Conservation (phyloP, 2,797 vertebrate species). For the Gallirallus australis region DNA sequence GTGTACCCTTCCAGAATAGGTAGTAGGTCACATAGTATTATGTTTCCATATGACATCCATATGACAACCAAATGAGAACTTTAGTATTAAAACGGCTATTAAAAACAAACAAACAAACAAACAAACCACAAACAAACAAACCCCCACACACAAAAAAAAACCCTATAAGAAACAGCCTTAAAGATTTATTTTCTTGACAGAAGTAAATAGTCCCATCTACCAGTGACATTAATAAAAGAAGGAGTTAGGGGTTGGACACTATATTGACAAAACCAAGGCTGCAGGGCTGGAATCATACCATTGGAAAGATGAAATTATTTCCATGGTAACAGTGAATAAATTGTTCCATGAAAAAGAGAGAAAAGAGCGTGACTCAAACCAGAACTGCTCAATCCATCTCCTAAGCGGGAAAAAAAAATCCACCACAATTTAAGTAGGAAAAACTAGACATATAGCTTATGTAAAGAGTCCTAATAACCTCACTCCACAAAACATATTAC, state of each 20-base stretch:
- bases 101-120: neutral
- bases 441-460: neutral
- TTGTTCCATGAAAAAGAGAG: conserved; percentile 8
- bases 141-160: neutral
- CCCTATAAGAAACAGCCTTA: neutral
- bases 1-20: neutral
- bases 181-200: neutral
- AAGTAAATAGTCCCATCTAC: neutral
- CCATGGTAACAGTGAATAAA: conserved; percentile 69
- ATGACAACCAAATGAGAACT: neutral
- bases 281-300: conserved; percentile 1
- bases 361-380: conserved; percentile 33
- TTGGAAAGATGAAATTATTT: conserved; percentile 53
- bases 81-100: neutral
- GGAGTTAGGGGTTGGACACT: neutral
- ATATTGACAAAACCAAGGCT: conserved; percentile 26
- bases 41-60: neutral
- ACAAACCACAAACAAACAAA: neutral
- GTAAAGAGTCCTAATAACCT: neutral
- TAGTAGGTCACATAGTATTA: neutral
- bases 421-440: neutral
- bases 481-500: neutral
- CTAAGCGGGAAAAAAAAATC: neutral
- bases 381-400: neutral
- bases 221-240: neutral